These are phyloP conservation scores for Karalla daura DNA, from an alignment of 2,797 vertebrate species.

Conservation along the genomic window DNA sequence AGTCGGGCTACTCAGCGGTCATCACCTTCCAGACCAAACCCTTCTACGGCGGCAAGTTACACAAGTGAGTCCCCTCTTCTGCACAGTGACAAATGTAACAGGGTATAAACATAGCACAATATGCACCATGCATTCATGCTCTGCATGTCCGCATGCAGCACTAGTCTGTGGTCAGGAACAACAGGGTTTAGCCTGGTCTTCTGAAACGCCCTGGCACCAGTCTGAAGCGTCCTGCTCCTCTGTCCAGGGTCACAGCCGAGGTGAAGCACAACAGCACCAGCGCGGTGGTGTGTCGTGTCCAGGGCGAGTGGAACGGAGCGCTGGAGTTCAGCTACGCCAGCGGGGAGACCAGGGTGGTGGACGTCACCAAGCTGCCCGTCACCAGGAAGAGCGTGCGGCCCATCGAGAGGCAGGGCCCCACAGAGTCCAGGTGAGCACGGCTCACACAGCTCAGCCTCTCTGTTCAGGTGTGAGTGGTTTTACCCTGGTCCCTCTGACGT, in stretches of 20 bases:
- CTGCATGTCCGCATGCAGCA: too few relatives aligned
- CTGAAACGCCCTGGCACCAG: too few relatives aligned
- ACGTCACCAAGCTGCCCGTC: conserved; percentile 91
- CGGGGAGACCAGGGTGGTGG: conserved; percentile 89
- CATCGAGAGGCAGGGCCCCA: conserved; percentile 90
- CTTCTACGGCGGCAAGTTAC: conserved; percentile 97
- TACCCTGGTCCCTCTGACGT: too few relatives aligned
- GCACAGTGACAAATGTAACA: too few relatives aligned
- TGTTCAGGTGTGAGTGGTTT: too few relatives aligned
- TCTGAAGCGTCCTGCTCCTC: too few relatives aligned
- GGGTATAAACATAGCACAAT: too few relatives aligned
- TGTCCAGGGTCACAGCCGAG: conserved; percentile 93
- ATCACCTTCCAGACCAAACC: conserved; percentile 99
- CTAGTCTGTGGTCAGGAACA: too few relatives aligned
- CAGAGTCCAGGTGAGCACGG: conserved; percentile 91
- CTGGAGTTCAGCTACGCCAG: conserved; percentile 93
- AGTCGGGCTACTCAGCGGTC: conserved; percentile 94
- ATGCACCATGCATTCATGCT: too few relatives aligned
- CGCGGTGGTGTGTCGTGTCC: conserved; percentile 92
- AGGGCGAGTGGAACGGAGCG: conserved; percentile 96
- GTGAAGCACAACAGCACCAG: conserved; percentile 95
- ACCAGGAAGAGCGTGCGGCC: conserved; percentile 92
- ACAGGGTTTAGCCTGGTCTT: too few relatives aligned
- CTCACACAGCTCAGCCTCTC: neutral
- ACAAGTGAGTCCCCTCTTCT: conserved; percentile 91